A percentile compares a stretch with the other conserved stretches of the same genome.
These are phyloP conservation scores for Cantharis nigra DNA, from an alignment of 2,888 invertebrate genomes.

Conservation along the genomic window DNA sequence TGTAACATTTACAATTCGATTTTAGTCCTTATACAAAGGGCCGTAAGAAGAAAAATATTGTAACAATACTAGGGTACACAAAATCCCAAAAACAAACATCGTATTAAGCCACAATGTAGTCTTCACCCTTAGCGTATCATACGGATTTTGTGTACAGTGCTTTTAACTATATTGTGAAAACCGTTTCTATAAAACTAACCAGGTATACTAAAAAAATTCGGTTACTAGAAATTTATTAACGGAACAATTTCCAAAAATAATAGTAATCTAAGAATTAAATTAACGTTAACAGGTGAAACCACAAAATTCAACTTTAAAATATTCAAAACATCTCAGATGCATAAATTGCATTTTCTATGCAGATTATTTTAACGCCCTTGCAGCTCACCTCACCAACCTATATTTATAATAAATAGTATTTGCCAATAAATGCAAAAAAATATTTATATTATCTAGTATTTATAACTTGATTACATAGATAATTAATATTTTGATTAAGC, in stretches of 20 bases:
- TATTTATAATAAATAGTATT: too few relatives aligned
- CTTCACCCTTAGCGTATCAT: conserved; percentile 38
- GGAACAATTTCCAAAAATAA: not conserved
- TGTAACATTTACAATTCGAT: conserved; percentile 10
- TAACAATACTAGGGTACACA: conserved; percentile 45
- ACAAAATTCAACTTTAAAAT: too few relatives aligned
- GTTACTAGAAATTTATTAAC: not conserved
- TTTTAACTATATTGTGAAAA: conserved; percentile 14
- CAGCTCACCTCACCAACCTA: too few relatives aligned
- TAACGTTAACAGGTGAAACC: not conserved
- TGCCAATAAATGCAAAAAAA: too few relatives aligned
- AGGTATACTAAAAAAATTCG: not conserved
- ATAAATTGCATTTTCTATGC: too few relatives aligned
- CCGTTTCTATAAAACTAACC: conserved; percentile 3
- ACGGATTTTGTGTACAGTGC: conserved; percentile 7
- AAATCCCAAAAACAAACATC: conserved; percentile 53
- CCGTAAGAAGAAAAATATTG: conserved; percentile 23
- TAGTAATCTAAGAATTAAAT: not conserved
- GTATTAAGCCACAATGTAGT: conserved; percentile 46
- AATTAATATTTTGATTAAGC: too few relatives aligned
- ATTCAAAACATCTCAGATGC: too few relatives aligned
- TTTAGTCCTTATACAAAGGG: conserved; percentile 24
- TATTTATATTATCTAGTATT: too few relatives aligned
- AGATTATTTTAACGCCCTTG: too few relatives aligned
- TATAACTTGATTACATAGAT: too few relatives aligned